Evolutionary conservation across 2,888 invertebrate genomes (phyloP).

Genomic region (Oscheius myriophilus): DNA sequence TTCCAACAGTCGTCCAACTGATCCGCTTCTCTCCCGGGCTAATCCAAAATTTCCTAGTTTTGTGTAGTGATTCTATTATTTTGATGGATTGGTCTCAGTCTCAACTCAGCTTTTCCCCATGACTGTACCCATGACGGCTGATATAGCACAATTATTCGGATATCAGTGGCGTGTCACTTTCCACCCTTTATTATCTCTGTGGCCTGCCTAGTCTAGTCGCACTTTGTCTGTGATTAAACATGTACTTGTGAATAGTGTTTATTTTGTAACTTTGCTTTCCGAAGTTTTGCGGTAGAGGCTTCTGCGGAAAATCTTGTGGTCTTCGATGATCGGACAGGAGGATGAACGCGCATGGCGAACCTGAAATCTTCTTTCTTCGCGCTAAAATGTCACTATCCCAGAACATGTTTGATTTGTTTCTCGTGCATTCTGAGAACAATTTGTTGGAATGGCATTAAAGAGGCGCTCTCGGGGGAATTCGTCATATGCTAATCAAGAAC

Average conservation of each 20-base stretch:
- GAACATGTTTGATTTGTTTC: slow-evolving; percentile 1
- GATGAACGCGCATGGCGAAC: slow-evolving; percentile 64
- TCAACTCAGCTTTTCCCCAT: slow-evolving; percentile 20
- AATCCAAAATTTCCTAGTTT: slow-evolving; percentile 12
- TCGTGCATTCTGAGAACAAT: slow-evolving; percentile 2
- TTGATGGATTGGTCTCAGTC: slow-evolving; percentile 26
- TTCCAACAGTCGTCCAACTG: slow-evolving; percentile 54
- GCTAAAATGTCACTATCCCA: slow-evolving; percentile 10
- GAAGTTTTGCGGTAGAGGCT: slow-evolving; percentile 30
- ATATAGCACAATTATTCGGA: not conserved
- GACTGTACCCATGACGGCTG: slow-evolving; percentile 23
- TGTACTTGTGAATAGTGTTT: slow-evolving; percentile 3
- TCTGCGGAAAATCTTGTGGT: slow-evolving; percentile 23
- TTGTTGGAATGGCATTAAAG: slow-evolving; percentile 1
- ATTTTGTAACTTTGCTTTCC: slow-evolving; percentile 19
- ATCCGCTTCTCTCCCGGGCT: not conserved
- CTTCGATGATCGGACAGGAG: slow-evolving; percentile 60
- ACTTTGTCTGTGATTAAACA: slow-evolving; percentile 24
- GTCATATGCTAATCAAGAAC: not conserved
- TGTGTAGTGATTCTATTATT: not conserved
- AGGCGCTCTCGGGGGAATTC: slow-evolving; percentile 1
- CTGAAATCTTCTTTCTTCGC: slow-evolving; percentile 35
- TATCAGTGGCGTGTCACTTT: slow-evolving; percentile 27
- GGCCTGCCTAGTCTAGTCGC: slow-evolving; percentile 1
- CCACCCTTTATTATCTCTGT: not conserved